Evolutionary conservation across 2,888 invertebrate species (phyloP), one percentile per base, ranked within the genome.

Genomic region (Lymantria dispar): DNA sequence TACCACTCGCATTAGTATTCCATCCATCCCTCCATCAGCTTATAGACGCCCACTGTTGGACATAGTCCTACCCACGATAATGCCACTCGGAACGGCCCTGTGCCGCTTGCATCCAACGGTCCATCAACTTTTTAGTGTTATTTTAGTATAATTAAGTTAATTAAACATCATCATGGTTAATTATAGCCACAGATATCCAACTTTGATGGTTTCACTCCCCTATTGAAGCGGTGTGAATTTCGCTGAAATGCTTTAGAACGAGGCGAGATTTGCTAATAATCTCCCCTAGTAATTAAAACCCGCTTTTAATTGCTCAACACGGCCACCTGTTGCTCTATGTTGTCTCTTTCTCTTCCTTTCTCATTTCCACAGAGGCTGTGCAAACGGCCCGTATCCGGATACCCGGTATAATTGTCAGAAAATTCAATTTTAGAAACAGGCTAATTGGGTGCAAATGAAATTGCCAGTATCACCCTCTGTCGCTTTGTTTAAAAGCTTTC

Each of bases 221-320:
- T 70, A 69, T 68, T 74, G 58, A 74, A 85, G 82, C 77, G 81
- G 84, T 84, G 85, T 80, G 79, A 79, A 83, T 86, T 81, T 82
- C 85, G 72, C 75, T 79, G 76, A 75, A 83, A 85, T 85, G 77
- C 85, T 75, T 70, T 76, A 74, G 76, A 86, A 80, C 82, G 79
- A 72, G 68, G 68, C 64, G 83, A 85, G 83, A 84, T 83, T 80
- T 76, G 87, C 86, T 87, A 87, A 90, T 90, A 87, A 89, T 83
- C 82, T 83, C 90, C 91, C 91, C 87, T 79, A 83, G 87, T 90
- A 91, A 92, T 91, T 91, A 91, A 87, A 89, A 85, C 74, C 78
- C 76, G 72, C 74, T 90, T 90, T 91, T 91, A 92, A 91, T 91
- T 92, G 90, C 85, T 83, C 68, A 71, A 82, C 79, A 84, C 72